These are phyloP conservation scores for Aptenodytes forsteri DNA, from an alignment of 2,113 vertebrate species.

Conservation along the genomic window DNA sequence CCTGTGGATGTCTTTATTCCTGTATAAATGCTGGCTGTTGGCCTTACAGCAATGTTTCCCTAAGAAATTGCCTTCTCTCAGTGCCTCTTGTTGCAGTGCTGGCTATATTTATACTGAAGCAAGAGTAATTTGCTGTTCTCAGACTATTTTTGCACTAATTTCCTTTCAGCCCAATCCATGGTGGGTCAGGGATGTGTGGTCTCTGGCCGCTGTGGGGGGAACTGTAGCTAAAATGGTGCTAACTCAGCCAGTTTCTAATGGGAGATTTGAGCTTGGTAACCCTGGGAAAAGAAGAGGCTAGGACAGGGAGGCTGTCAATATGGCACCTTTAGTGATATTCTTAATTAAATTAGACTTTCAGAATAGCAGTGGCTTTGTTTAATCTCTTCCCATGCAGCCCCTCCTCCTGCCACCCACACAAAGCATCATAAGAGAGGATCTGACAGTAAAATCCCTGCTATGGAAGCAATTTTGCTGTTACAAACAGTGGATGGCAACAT, in stretches of 20 bases:
- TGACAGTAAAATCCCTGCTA: slow-evolving; percentile 71
- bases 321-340: slow-evolving; percentile 63
- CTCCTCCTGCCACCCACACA: slow-evolving; percentile 68
- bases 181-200: background rate
- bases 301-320: slow-evolving; percentile 38
- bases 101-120: background rate
- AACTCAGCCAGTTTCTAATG: slow-evolving; percentile 18
- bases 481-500: slow-evolving; percentile 75
- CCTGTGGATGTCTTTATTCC: background rate
- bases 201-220: background rate
- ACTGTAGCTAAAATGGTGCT: slow-evolving; percentile 20
- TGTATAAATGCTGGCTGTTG: background rate
- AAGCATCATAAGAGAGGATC: slow-evolving; percentile 70
- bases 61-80: background rate
- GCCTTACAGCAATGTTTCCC: background rate
- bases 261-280: slow-evolving; percentile 1
- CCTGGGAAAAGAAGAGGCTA: background rate
- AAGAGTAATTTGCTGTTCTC: slow-evolving; percentile 25
- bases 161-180: background rate
- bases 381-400: slow-evolving; percentile 61
- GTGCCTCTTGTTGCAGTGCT: background rate
- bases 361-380: slow-evolving; percentile 69
- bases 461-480: slow-evolving; percentile 73
- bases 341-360: slow-evolving; percentile 73
- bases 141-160: slow-evolving; percentile 17